Base-by-base conservation (phyloP, 2,797 vertebrate genomes). In the Dicrostonyx torquatus region DNA sequence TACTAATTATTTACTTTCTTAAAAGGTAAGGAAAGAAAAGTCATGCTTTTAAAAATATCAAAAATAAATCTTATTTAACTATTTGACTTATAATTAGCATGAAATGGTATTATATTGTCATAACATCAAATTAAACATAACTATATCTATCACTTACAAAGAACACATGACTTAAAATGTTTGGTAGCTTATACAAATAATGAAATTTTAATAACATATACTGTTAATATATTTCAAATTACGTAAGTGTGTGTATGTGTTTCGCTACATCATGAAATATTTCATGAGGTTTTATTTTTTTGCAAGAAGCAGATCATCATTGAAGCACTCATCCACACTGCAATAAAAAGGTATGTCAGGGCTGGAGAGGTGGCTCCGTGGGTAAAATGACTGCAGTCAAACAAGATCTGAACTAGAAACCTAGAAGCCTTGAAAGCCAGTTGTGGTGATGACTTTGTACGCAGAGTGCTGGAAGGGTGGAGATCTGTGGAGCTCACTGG, bases 1-100 rank as follows among this genome's bases (percentile, higher is more conserved):
- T 43, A 48, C 3, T 90, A 70, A 58, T 7, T 48, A 75, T 58
- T 75, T 93, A 66, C n/a, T 68, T 90, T 85, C 48, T 84, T 34
- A 26, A 84, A 84, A 86, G 48, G 7, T 29, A 92, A 91, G 37
- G 11, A 10, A 84, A 72, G 72, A 96, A 79, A 95, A 93, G 50
- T 83, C 15, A 76, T 29, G 73, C 5, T 82, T 73, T 24, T 64
- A 75, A 76, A 72, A 53, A 50, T 6, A 78, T 24, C 40, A 43
- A 77, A 20, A 11, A 45, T 66, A 93, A 66, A 83, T 85, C 50
- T 73, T 37, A 77, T 60, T 50, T 76, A 37, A 86, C 53, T 77
- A 82, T 73, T 22, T 78, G 6, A 45, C 17, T 40, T 64, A 83
- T 12, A 14, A 53, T 77, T 77, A 77, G 89, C 18, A 64, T 24